phyloP scores from a whole-genome alignment of 2,797 vertebrate species.

The Poeciliopsis presidionis region DNA sequence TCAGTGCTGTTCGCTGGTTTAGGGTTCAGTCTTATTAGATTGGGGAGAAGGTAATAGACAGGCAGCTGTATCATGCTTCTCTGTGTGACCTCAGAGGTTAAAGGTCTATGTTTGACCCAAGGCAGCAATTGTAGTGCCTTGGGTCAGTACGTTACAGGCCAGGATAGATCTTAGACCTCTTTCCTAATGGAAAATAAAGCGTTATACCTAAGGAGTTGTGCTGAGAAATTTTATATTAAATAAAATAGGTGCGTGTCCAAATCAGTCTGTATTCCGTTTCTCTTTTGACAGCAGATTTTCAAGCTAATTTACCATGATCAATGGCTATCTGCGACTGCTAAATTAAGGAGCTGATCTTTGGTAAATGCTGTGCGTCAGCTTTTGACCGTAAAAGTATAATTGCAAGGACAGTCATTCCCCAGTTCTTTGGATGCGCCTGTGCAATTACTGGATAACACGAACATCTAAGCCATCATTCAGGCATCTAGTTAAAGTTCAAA shows the following conservation, averaged over 20 bases:
- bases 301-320: constrained; percentile 69
- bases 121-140: constrained; percentile 42
- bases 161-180: constrained; percentile 46
- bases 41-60: constrained; percentile 72
- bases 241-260: constrained; percentile 55
- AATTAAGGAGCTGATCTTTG: constrained; percentile 74
- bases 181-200: constrained; percentile 32
- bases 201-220: constrained; percentile 31
- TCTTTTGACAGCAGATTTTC: constrained; percentile 37
- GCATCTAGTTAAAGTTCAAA: background rate
- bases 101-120: constrained; percentile 60
- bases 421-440: background rate
- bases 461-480: background rate
- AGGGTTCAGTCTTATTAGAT: constrained; percentile 65
- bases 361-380: constrained; percentile 52
- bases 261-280: constrained; percentile 62
- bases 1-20: constrained; percentile 51
- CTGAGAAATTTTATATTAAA: constrained; percentile 42
- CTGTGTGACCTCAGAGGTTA: constrained; percentile 55
- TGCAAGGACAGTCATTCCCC: background rate
- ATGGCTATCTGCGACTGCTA: constrained; percentile 72
- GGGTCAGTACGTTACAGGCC: constrained; percentile 1
- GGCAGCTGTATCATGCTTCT: constrained; percentile 71
- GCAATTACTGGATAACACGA: background rate
- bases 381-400: constrained; percentile 68